phyloP scores from a whole-genome alignment of 2,797 vertebrate species.

The Rhincodon typus region DNA sequence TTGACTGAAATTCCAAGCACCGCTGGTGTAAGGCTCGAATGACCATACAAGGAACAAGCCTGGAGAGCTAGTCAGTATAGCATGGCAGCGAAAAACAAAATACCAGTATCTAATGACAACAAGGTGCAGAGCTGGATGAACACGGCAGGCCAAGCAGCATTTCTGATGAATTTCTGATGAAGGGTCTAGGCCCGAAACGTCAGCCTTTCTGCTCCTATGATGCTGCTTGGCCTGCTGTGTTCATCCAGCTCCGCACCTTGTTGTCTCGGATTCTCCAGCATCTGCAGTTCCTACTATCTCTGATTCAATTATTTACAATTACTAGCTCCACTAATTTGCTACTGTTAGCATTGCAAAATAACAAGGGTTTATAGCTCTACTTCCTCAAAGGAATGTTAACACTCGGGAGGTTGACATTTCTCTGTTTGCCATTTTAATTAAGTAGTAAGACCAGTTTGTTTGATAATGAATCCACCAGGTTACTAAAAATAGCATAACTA shows the following conservation, averaged over 20 bases:
- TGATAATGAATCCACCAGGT: not conserved
- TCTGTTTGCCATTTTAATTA: not conserved
- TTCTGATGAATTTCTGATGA: no score
- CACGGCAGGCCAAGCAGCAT: no score
- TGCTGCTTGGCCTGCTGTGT: no score
- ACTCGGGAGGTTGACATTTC: slow-evolving; percentile 8
- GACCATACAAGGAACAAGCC: not conserved
- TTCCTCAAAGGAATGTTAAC: not conserved
- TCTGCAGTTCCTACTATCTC: no score
- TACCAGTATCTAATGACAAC: not conserved
- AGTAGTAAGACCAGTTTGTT: not conserved
- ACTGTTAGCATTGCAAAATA: not conserved
- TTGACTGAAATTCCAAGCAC: not conserved
- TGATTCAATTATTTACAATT: no score
- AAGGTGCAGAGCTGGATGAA: no score
- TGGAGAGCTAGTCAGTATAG: not conserved
- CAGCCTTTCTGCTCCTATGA: no score
- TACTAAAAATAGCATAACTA: not conserved
- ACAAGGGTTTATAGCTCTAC: slow-evolving; percentile 18
- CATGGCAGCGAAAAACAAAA: not conserved
- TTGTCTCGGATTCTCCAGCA: no score
- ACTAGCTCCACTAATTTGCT: slow-evolving; percentile 17
- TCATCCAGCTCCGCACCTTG: no score
- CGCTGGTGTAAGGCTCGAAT: no score
- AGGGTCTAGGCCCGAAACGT: no score